Base-by-base conservation (phyloP, 2,888 invertebrate species). In the Vesta saturnalis region DNA sequence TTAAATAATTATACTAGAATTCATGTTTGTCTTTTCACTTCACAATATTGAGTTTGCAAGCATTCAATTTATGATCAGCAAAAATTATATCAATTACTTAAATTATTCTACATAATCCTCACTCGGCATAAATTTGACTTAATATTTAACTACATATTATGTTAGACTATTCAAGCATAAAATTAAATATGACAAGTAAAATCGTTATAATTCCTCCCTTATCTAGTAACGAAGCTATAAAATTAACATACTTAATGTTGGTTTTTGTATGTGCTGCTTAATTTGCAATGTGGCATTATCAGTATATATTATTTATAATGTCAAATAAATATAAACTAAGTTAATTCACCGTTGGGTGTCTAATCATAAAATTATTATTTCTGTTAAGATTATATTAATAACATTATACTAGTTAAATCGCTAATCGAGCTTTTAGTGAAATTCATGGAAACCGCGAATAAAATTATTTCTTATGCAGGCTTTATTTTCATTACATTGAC, bases 191-290 rank as follows among this genome's bases (percentile, higher is more conserved):
- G 39, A 39, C 39, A 39, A 39, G 39, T 8, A n/a, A n/a, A 39
- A 39, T 39, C 39, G 39, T 39, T 39, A 39, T 39, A 39, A 39
- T 39, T 39, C 39, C 39, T 39, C 39, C 39, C 39, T 39, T 39
- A 39, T 39, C 39, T 39, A 39, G 39, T 39, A 39, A 39, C 39
- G 39, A 39, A 39, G 39, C n/a, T n/a, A 39, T 39, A 39, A 39
- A 39, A 39, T 39, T 39, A 39, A 39, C 39, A 39, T 39, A 39
- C 39, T n/a, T 39, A 39, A 39, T n/a, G 39, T 39, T n/a, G 30
- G 6, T 8, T 39, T 39, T 39, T 39, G 39, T 39, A 39, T 39
- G n/a, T n/a, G n/a, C 12, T 39, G n/a, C n/a, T 39, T 39, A 39
- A 39, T 39, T 39, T n/a, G 39, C n/a, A n/a, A 39, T 39, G 39